Percentiles rank a stretch among this genome's conserved stretches.
Conservation (phyloP, 2,888 invertebrate species). For the Tillus elongatus region DNA sequence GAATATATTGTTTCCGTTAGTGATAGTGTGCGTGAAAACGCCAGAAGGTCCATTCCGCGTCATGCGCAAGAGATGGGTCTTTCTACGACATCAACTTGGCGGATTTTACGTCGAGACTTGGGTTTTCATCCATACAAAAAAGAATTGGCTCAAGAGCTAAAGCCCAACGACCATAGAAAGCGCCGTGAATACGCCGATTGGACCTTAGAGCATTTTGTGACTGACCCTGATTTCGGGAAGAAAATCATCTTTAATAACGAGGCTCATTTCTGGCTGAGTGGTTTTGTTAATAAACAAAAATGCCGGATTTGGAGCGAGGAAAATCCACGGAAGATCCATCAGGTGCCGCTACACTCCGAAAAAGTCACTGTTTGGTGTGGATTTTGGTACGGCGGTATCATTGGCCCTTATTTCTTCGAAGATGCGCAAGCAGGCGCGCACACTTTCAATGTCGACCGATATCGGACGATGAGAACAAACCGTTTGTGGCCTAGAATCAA, state of each 20-base stretch:
- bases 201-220: constrained; percentile 1
- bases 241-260: not conserved
- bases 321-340: constrained; percentile 3
- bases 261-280: constrained; percentile 2
- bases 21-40: not conserved
- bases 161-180: constrained; percentile 1
- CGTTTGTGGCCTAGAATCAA: constrained; percentile 2
- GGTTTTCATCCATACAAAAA: no score
- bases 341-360: not conserved
- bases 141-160: not conserved
- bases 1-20: not conserved
- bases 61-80: not conserved
- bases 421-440: not conserved
- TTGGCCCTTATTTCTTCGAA: constrained; percentile 4
- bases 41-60: constrained; percentile 1
- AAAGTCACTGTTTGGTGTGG: constrained; percentile 3
- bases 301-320: not conserved
- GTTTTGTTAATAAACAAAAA: not conserved
- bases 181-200: constrained; percentile 1
- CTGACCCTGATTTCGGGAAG: not conserved
- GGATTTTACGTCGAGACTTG: no score
- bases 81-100: constrained; percentile 2
- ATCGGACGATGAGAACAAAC: constrained; percentile 2
- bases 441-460: not conserved
- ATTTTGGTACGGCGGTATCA: constrained; percentile 1